Conservation (phyloP, 53 echinoderm and acorn worm species). For the Temnopleurus reevesii region DNA sequence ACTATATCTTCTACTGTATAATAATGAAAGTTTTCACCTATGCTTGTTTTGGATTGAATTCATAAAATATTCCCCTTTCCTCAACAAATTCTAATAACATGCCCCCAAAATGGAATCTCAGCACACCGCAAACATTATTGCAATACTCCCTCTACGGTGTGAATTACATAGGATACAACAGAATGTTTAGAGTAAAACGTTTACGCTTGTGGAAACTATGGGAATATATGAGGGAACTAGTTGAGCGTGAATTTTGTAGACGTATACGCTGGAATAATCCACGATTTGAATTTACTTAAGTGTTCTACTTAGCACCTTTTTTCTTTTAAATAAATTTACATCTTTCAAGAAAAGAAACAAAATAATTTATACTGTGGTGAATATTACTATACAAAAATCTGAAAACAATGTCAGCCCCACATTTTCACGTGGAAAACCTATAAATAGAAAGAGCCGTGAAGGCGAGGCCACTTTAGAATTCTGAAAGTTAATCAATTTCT, state of each 20-base stretch:
- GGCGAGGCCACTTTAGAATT: conserved; percentile 49
- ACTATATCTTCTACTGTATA: conserved; percentile 8
- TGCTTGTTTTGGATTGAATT: too few relatives aligned
- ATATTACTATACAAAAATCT: conserved; percentile 48
- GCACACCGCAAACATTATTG: conserved; percentile 46
- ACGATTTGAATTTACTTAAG: neutral
- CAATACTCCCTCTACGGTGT: conserved; percentile 28
- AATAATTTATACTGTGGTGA: conserved; percentile 22
- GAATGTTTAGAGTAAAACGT: neutral
- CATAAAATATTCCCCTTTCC: too few relatives aligned
- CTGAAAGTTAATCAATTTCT: conserved; percentile 21
- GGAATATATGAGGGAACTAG: neutral
- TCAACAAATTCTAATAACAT: too few relatives aligned
- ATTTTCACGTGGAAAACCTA: neutral
- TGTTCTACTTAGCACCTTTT: conserved; percentile 40
- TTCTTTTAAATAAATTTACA: neutral
- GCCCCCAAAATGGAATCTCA: neutral
- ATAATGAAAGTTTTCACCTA: too few relatives aligned
- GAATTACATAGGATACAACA: neutral
- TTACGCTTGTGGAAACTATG: neutral
- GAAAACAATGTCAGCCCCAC: neutral
- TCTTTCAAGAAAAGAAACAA: neutral
- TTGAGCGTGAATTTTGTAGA: neutral
- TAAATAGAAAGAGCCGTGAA: conserved; percentile 44
- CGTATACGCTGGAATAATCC: neutral